These are phyloP conservation scores for Bugulina stolonifera DNA, from an alignment of 2,888 invertebrate genomes.

Conservation along the genomic window DNA sequence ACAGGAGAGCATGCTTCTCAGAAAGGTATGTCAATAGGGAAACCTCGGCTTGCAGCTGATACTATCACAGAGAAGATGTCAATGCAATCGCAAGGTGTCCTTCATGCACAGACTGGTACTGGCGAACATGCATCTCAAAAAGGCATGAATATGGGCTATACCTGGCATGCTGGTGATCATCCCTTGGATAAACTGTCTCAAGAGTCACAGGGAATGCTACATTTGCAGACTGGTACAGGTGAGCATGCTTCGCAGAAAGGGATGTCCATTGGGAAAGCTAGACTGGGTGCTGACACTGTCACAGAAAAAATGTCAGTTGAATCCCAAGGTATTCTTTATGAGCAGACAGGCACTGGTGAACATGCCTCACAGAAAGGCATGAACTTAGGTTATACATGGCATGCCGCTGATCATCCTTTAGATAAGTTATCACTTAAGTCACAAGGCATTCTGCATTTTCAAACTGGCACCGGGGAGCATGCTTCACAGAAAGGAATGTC, in stretches of 20 bases:
- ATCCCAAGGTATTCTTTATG: constrained; percentile 1
- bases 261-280: constrained; percentile 13
- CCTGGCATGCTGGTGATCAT: constrained; percentile 13
- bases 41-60: background rate
- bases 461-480: background rate
- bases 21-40: constrained; percentile 13
- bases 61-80: background rate
- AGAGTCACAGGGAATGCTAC: constrained; percentile 25
- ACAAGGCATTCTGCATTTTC: background rate
- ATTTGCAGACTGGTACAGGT: background rate
- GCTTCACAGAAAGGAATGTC: constrained; percentile 22
- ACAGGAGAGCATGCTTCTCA: constrained; percentile 7
- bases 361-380: constrained; percentile 14
- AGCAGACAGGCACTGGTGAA: background rate
- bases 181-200: background rate
- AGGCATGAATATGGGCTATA: constrained; percentile 21
- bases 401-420: constrained; percentile 2
- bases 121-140: constrained; percentile 13
- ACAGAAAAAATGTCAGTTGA: background rate
- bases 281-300: background rate
- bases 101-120: constrained; percentile 18
- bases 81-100: background rate
- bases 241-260: constrained; percentile 19
- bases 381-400: constrained; percentile 18
- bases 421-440: constrained; percentile 1